Evolutionary conservation across 2,888 invertebrate genomes (phyloP), one percentile per base, ranked within the genome.

Genomic region (Diplazon laetatorius): DNA sequence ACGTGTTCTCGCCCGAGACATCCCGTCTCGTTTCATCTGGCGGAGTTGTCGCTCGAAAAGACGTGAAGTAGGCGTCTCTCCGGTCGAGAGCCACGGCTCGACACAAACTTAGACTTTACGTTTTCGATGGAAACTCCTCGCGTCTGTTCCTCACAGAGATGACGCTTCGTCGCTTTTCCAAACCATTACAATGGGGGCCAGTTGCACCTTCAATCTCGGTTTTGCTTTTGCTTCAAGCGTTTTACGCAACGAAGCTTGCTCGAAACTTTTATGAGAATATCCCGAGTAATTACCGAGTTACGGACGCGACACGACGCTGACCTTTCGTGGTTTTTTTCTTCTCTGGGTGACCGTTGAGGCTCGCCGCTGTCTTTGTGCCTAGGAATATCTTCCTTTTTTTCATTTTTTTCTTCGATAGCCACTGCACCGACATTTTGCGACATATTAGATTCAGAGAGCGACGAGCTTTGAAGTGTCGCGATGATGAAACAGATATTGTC

Each of bases 241-340:
- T 55, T 52, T 52, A 30, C n/a, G 14, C 55, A 30, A 35, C 55
- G 55, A 35, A 55, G 55, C 35, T 35, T 55, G 8, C 35, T 9
- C n/a, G 30, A n/a, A 55, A 35, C 30, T 55, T 55, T 55, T 55
- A 55, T 55, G 16, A 55, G 55, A 25, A 14, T 30, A 30, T 9
- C 20, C 42, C 55, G 16, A 16, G 55, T 30, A 55, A 55, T 55
- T 16, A 55, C 30, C 55, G 30, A 55, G 55, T 55, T 35, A 10
- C 2, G 30, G 14, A 55, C 55, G 9, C 14, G 16, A 55, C n/a
- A n/a, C 30, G 30, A 30, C 2, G 30, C 30, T 30, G 30, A 30
- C 30, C n/a, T n/a, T n/a, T n/a, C n/a, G n/a, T n/a, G n/a, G n/a
- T n/a, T n/a, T n/a, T n/a, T n/a, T n/a, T n/a, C 52, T 25, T 52